Base-by-base conservation (phyloP, 2,797 vertebrate species). In the Dendrocincla fuliginosa region DNA sequence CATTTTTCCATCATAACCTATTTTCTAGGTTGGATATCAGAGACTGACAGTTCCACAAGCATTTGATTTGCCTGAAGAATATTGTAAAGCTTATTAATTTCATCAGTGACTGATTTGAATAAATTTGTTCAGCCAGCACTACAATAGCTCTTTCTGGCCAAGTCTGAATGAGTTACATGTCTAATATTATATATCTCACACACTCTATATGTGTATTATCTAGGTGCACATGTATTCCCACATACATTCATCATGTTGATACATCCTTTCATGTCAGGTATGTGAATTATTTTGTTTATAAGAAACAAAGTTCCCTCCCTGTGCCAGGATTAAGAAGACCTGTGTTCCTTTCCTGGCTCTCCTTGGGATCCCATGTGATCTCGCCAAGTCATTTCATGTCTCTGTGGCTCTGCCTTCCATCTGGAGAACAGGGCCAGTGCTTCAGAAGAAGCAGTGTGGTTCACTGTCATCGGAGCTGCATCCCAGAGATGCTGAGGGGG, bases 281-380 rank as follows among this genome's bases (percentile, higher is more conserved):
- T 94, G 90, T 0, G 86, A 96, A 94, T 84, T 91, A 96, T 94
- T 96, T 96, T 96, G 93, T 97, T 97, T 95, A 85, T 89, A 68
- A 92, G 91, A 90, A 95, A 90, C 83, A 80, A 87, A 92, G 75
- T 89, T 93, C 67, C 63, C 63, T 89, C 84, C 56, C 90, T 41
- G 68, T 74, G 83, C 86, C 90, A 95, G 81, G 86, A 85, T 86
- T 93, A 90, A 83, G 83, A 68, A 94, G 91, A 84, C 33, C 27
- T 90, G 53, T 1, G 1, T 89, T 90, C 73, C 65, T 89, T 95
- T 89, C 78, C 93, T 90, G 83, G 67, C 80, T 90, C 86, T 95
- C 74, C 27, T 39, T 74, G 84, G 71, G 56, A 74, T 95, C 68
- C 71, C 91, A 91, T 95, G 96, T 95, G 89, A 96, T 84, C 70